These are phyloP conservation scores for Podabrus alpinus DNA, from an alignment of 2,888 invertebrate genomes.

Conservation along the genomic window DNA sequence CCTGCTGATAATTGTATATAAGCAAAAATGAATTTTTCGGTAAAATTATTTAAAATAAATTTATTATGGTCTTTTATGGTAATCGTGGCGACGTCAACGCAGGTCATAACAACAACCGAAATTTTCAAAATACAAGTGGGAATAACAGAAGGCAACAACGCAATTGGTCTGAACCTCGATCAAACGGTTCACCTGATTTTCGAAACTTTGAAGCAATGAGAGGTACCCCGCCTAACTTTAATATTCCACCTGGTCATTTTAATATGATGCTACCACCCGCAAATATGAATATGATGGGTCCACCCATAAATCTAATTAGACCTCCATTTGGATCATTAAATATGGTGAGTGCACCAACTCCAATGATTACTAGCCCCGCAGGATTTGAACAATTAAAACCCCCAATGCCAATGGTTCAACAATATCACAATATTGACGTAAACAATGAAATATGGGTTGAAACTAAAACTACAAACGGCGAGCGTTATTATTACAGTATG, in stretches of 20 bases:
- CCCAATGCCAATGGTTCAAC: conserved; percentile 42
- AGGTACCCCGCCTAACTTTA: conserved; percentile 58
- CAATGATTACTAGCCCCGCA: conserved; percentile 39
- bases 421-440: conserved; percentile 54
- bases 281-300: conserved; percentile 60
- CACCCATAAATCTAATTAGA: conserved; percentile 48
- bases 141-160: too few relatives aligned
- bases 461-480: conserved; percentile 92
- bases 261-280: conserved; percentile 64
- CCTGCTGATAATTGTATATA: too few relatives aligned
- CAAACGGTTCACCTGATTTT: conserved; percentile 66
- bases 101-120: too few relatives aligned
- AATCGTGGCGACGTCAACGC: not conserved
- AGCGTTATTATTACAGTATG: conserved; percentile 95
- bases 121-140: too few relatives aligned
- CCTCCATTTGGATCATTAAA: conserved; percentile 53
- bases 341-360: conserved; percentile 50
- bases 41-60: not conserved
- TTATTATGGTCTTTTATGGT: not conserved
- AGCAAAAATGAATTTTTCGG: too few relatives aligned
- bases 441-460: conserved; percentile 91
- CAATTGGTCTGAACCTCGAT: conserved; percentile 48
- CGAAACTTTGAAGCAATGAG: conserved; percentile 65
- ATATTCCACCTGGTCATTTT: too few relatives aligned
- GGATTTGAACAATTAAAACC: conserved; percentile 32